These are phyloP conservation scores for Caenorhabditis sp. DNA, from an alignment of 2,888 invertebrate genomes.

Conservation along the genomic window DNA sequence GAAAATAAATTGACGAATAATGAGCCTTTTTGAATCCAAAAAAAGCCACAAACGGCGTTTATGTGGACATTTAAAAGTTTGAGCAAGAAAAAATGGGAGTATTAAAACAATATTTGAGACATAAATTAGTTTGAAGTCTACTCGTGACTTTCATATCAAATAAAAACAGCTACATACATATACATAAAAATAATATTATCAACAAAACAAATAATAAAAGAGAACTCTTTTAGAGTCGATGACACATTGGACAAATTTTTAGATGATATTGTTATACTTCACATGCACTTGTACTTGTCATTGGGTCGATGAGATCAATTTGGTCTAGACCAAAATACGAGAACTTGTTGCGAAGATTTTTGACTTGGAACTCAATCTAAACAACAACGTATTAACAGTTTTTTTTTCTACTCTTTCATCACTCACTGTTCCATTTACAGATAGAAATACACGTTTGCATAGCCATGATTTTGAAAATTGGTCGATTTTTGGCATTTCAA, in stretches of 20 bases:
- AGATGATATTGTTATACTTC: slow-evolving; percentile 7
- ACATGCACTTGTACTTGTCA: slow-evolving; percentile 36
- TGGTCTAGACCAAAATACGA: slow-evolving; percentile 59
- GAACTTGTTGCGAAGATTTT: slow-evolving; percentile 50
- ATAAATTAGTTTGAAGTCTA: too few relatives aligned
- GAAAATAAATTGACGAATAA: too few relatives aligned
- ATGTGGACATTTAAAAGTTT: too few relatives aligned
- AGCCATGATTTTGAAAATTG: slow-evolving; percentile 40
- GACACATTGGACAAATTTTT: too few relatives aligned
- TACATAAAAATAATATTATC: too few relatives aligned
- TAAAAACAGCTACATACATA: too few relatives aligned
- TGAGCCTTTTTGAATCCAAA: too few relatives aligned
- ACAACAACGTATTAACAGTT: too few relatives aligned
- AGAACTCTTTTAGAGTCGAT: background rate
- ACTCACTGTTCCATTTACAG: slow-evolving; percentile 50
- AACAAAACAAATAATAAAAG: background rate
- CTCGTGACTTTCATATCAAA: too few relatives aligned
- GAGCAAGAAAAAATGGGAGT: too few relatives aligned
- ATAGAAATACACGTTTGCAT: slow-evolving; percentile 46
- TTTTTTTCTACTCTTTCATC: background rate
- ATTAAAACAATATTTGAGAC: too few relatives aligned
- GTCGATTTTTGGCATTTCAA: slow-evolving; percentile 8
- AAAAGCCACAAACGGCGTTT: too few relatives aligned
- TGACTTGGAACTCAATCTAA: slow-evolving; percentile 53
- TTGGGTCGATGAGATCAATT: slow-evolving; percentile 55